These are phyloP conservation scores for Sminthurinus aureus DNA, from an alignment of 2,888 invertebrate genomes.

Conservation along the genomic window DNA sequence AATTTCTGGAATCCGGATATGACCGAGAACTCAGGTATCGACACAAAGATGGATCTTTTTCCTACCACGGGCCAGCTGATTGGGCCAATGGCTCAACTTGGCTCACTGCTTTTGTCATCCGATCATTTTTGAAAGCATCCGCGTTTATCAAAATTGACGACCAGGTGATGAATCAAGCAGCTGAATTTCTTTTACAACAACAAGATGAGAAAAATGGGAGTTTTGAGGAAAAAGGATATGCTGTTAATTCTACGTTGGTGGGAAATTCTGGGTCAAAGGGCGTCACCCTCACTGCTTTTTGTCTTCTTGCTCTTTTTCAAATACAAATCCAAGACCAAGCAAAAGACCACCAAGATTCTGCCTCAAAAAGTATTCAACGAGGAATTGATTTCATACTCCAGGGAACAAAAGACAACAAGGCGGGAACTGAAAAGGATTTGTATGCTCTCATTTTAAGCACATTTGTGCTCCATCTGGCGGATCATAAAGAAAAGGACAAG, in stretches of 20 bases:
- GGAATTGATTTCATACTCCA: no score
- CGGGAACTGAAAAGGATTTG: conserved; percentile 70
- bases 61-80: conserved; percentile 64
- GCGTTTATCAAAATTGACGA: conserved; percentile 76
- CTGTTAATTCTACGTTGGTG: no score
- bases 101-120: conserved; percentile 85
- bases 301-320: no score
- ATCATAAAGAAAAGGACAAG: conserved; percentile 75
- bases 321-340: no score
- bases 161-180: conserved; percentile 71
- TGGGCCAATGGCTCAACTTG: conserved; percentile 79
- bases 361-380: no score
- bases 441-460: conserved; percentile 81
- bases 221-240: conserved; percentile 65
- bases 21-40: conserved; percentile 89
- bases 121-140: conserved; percentile 79
- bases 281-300: no score
- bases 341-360: no score
- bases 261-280: no score
- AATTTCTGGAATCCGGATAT: conserved; percentile 85
- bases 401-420: no score
- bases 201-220: conserved; percentile 81
- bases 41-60: neutral
- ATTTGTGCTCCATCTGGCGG: conserved; percentile 78
- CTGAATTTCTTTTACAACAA: conserved; percentile 76